phyloP scores from a whole-genome alignment of 2,888 invertebrate species.

The Tinea semifulvella region DNA sequence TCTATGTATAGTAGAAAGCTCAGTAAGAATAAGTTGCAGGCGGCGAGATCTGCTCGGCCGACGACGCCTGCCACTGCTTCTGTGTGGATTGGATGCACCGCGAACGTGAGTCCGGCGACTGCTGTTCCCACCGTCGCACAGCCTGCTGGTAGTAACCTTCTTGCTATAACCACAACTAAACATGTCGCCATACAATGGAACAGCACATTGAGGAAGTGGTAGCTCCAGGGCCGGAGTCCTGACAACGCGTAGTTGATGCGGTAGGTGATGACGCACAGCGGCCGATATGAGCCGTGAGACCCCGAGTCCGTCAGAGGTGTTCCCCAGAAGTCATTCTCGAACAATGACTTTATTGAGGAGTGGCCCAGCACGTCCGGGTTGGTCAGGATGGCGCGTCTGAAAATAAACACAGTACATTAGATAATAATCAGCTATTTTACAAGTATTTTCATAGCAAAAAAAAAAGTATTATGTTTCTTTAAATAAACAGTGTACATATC shows the following conservation, averaged over 20 bases:
- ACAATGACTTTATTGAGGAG: constrained; percentile 82
- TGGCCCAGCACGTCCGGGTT: constrained; percentile 92
- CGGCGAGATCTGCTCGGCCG: constrained; percentile 93
- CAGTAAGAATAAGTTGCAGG: constrained; percentile 89
- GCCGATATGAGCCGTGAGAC: constrained; percentile 97
- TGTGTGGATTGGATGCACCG: constrained; percentile 95
- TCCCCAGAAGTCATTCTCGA: constrained; percentile 98
- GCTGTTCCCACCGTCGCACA: constrained; percentile 73
- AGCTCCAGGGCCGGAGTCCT: constrained; percentile 82
- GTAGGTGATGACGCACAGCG: constrained; percentile 89
- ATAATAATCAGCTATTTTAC: neutral
- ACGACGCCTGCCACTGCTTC: constrained; percentile 97
- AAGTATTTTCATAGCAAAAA: neutral
- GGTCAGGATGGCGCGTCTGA: constrained; percentile 93
- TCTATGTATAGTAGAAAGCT: constrained; percentile 87
- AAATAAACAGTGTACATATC: neutral
- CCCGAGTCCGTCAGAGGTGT: constrained; percentile 92
- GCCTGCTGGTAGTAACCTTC: constrained; percentile 71
- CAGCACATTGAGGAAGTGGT: constrained; percentile 86
- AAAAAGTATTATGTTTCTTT: neutral
- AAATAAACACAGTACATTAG: constrained; percentile 34
- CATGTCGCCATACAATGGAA: constrained; percentile 87
- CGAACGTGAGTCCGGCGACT: constrained; percentile 87
- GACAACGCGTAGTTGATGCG: constrained; percentile 83
- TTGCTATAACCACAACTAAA: constrained; percentile 80